Base-by-base conservation (phyloP, 2,113 vertebrate genomes). In the Pagrus major region DNA sequence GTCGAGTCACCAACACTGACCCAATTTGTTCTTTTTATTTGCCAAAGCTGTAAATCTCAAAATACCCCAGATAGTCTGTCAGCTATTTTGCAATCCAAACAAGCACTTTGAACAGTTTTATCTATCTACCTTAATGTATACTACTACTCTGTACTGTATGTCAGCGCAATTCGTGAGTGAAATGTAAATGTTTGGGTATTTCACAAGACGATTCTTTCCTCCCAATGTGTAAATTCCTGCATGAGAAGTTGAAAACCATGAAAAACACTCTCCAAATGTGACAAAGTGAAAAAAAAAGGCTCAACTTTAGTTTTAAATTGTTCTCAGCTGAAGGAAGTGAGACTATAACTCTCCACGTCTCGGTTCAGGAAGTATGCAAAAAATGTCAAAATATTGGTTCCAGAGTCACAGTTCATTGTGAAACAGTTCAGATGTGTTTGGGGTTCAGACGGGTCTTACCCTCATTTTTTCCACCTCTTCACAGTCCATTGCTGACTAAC, bases 41-140 rank as follows among this genome's bases (percentile, higher is more conserved):
- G 15, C 21, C 27, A 4, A 71, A 51, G 3, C 10, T 0, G 3
- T 23, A 33, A 42, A 52, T 21, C 21, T 46, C 25, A 29, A 58
- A 64, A 59, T 51, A 5, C 3, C 39, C 58, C 29, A 56, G 29
- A 9, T 2, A 4, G 8, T 18, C 20, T 23, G 25, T 21, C 12
- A 14, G 15, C 35, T 55, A 29, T 67, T 54, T 55, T 49, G 63
- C 9, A 80, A 42, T 49, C 63, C 49, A 74, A 44, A 69, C 31
- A 78, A 67, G 9, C 15, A 65, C 79, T 73, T 86, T 76, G 41
- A 61, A 56, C 80, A 42, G 12, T 79, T 76, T 15, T 25, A 76
- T 67, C 21, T 73, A 3, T 42, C 8, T 39, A 47, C 21, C 42
- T 14, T 25, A 73, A 49, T 55, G 14, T 8, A 16, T 37, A 67